Evolutionary conservation across 64 coral and sea anemone species (phyloP), one percentile per base, ranked within the genome.

Genomic region (Montipora cactus): DNA sequence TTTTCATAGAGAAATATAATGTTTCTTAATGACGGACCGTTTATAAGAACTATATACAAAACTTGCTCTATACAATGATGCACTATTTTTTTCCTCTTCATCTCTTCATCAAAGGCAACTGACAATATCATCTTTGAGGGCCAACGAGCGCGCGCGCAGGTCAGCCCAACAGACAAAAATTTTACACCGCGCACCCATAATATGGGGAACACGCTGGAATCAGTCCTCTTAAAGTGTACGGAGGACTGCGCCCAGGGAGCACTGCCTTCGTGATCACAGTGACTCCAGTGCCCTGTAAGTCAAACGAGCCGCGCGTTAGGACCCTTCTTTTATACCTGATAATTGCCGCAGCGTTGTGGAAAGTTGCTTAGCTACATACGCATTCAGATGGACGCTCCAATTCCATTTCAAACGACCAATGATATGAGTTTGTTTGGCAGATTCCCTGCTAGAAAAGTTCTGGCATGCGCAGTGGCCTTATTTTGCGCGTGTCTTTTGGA

Each of bases 241-340:
- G 92, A 87, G 80, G 90, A 74, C 92, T 87, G 93, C 55, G 46
- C 67, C 76, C 92, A 70, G 95, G 88, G 92, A 91, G 62, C 70
- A 96, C 92, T 96, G 95, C 95, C 95, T 96, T 91, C 62, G 14
- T 93, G 95, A 96, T 96, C 95, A 96, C 95, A 96, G 92, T 96
- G 7, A 21, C 81, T 94, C 92, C 92, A 87, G 92, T 94, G 95
- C 95, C 92, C 95, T 96, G 95, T 96, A 96, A 96, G 95, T 96
- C 94, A 94, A 87, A 64, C 81, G 64, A 21, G 12, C n/a, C 15
- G 37, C 37, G 7, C 13, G 72, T 46, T 47, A 4, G 18, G 28
- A 70, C 14, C 48, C n/a, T 44, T 50, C 87, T 96, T 96, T 89
- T 96, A 96, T 96, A 96, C 85, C 59, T 10, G 48, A 7, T n/a